phyloP scores from a whole-genome alignment of 2,797 vertebrate genomes.

The Emys orbicularis region DNA sequence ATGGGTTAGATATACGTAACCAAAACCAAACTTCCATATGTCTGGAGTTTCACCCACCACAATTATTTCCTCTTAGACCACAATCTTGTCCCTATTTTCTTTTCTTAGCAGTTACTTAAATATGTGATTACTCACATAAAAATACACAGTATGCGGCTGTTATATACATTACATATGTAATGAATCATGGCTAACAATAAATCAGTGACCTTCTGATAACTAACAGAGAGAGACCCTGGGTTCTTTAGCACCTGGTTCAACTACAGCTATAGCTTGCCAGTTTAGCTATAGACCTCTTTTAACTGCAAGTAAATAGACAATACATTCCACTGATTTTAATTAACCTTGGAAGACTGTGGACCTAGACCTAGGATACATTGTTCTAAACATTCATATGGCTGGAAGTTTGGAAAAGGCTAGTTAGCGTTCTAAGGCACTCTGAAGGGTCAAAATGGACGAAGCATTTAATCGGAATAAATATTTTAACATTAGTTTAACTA shows the following conservation, averaged over 20 bases:
- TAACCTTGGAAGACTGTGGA: background rate
- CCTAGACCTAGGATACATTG: background rate
- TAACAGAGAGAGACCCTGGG: background rate
- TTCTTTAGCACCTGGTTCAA: background rate
- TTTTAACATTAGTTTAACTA: background rate
- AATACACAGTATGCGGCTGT: background rate
- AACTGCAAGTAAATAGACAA: background rate
- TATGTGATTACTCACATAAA: background rate
- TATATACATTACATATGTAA: background rate
- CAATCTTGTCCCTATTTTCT: background rate
- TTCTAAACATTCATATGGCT: background rate
- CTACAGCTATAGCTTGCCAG: background rate
- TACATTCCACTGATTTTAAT: background rate
- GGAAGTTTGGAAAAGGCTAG: background rate
- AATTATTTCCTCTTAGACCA: background rate
- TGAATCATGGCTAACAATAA: background rate
- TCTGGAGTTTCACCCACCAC: background rate
- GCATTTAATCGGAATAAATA: background rate
- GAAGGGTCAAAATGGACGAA: background rate
- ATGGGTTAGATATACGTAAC: background rate
- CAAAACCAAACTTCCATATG: conserved; percentile 3
- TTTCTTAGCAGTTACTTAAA: background rate
- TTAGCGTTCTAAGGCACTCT: background rate
- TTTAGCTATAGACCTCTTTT: conserved; percentile 32
- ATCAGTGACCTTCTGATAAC: background rate